A percentile compares a stretch with the other conserved stretches of the same genome.
Evolutionary conservation across 2,113 vertebrate species (phyloP).

Genomic region (Rutilus rutilus): DNA sequence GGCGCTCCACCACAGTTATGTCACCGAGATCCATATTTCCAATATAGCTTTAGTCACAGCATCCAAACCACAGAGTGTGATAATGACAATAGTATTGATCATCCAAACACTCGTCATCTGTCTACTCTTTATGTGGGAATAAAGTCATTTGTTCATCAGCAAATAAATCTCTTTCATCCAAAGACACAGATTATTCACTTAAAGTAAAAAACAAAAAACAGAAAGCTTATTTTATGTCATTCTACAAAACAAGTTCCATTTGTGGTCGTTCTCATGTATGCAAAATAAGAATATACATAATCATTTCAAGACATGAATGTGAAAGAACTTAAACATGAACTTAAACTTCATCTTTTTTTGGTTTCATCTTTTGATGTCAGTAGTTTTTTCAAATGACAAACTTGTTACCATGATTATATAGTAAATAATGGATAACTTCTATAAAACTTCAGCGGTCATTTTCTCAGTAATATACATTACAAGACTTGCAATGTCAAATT

Average conservation of each 20-base stretch:
- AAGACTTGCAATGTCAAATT: background rate
- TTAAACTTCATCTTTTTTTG: background rate
- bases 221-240: background rate
- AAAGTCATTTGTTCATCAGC: background rate
- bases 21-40: conserved; percentile 38
- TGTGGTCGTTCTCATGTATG: background rate
- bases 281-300: background rate
- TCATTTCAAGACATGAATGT: too few species aligned
- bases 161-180: background rate
- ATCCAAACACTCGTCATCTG: background rate
- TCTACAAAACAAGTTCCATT: background rate
- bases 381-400: background rate
- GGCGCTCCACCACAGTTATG: background rate
- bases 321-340: background rate
- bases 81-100: conserved; percentile 17
- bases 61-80: conserved; percentile 3
- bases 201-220: background rate
- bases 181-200: background rate
- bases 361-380: background rate
- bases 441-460: background rate
- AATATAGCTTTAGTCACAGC: background rate
- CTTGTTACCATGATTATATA: background rate
- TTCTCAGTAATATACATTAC: background rate
- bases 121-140: background rate
- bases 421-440: background rate